Conservation (phyloP, 2,113 vertebrate species). For the Odobenus rosmarus region DNA sequence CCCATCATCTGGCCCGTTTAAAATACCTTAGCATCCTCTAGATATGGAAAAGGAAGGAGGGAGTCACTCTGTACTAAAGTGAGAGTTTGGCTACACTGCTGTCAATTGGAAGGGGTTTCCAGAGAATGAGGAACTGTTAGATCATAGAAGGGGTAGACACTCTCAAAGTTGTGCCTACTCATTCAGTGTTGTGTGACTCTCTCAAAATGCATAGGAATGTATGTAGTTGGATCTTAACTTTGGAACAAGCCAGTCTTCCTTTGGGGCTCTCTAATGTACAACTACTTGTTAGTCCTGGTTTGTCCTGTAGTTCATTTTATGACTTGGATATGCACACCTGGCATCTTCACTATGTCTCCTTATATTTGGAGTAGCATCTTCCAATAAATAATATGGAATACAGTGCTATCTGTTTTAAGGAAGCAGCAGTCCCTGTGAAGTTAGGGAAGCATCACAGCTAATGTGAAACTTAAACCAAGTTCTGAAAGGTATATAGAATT, state of each 20-base stretch:
- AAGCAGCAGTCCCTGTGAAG: background rate
- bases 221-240: background rate
- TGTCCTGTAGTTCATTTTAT: background rate
- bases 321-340: background rate
- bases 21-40: conserved; percentile 1
- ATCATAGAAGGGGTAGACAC: background rate
- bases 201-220: background rate
- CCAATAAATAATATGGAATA: conserved; percentile 9
- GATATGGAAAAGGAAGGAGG: background rate
- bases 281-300: background rate
- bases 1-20: background rate
- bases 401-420: background rate
- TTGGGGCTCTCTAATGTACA: background rate
- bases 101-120: background rate
- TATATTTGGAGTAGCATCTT: background rate
- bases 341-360: background rate
- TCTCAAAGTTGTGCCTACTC: background rate
- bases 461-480: background rate
- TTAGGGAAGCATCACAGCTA: background rate
- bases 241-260: background rate
- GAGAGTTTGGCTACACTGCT: background rate
- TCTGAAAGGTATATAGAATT: conserved; percentile 5
- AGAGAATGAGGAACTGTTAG: background rate
- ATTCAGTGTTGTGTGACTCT: background rate
- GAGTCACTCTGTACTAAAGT: background rate